Evolutionary conservation across 1,140 invertebrate genomes (phyloP), one percentile per base, ranked within the genome.

Genomic region (Geopemphigus sp.): DNA sequence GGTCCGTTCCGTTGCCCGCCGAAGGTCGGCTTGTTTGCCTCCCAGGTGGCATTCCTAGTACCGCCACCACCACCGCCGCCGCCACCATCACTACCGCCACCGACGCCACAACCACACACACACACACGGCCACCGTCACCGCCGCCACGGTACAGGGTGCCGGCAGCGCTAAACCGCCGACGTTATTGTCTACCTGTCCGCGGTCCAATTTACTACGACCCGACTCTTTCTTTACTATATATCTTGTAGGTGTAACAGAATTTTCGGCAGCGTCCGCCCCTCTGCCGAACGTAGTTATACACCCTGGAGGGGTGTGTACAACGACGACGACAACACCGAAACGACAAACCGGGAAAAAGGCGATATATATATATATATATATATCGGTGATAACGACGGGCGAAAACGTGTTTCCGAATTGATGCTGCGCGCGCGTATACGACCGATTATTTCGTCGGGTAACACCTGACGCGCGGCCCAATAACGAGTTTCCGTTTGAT

Each of bases 41-140:
- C 74, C 56, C 74, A 78, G 74, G 74, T 78, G 74, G 74, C 74
- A 78, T 78, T 78, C 74, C 74, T 78, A 39, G 56, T 76, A 59
- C 39, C 53, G 3, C 50, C 26, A 53, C 54, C 50, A 24, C 29
- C n/a, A n/a, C n/a, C n/a, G n/a, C n/a, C n/a, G n/a, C n/a, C n/a
- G n/a, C n/a, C 54, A 5, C 53, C 19, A 54, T 32, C 53, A 26
- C 32, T 24, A 29, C 29, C 61, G 70, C 26, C 53, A 29, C 22
- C n/a, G n/a, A n/a, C n/a, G n/a, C n/a, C n/a, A n/a, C n/a, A n/a
- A n/a, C n/a, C n/a, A n/a, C n/a, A n/a, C n/a, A n/a, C n/a, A n/a
- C n/a, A n/a, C n/a, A 39, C 32, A 39, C 39, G 50, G 47, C 45
- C 54, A 5, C 53, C 19, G 72, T 32, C 53, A 26, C 32, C 29